Percentiles rank a stretch among this genome's conserved stretches.
These are phyloP conservation scores for Luscinia luscinia DNA, from an alignment of 2,797 vertebrate species.

Conservation along the genomic window DNA sequence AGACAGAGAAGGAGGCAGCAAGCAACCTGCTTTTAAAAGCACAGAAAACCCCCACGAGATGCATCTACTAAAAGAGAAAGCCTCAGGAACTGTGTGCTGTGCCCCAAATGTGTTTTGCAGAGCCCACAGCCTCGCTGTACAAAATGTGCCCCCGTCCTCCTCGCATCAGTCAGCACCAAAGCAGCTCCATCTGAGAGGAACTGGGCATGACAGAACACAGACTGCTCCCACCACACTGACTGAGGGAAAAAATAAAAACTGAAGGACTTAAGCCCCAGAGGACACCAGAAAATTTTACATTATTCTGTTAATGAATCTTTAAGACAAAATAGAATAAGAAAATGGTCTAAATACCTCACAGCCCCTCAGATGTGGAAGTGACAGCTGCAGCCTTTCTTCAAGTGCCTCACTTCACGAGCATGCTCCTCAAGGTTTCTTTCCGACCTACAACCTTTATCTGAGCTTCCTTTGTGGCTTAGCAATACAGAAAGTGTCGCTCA, in stretches of 20 bases:
- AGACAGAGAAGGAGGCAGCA: background rate
- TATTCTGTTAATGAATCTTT: background rate
- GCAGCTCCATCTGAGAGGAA: background rate
- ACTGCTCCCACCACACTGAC: background rate
- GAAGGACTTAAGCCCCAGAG: background rate
- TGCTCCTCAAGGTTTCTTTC: constrained; percentile 21
- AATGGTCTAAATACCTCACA: constrained; percentile 57
- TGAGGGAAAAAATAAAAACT: background rate
- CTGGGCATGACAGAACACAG: background rate
- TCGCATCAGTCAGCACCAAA: background rate
- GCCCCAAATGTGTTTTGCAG: background rate
- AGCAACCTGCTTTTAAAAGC: background rate
- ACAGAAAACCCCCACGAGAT: rapidly evolving
- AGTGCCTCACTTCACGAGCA: constrained; percentile 28
- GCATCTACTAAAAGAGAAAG: background rate
- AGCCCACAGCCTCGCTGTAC: background rate
- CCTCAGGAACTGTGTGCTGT: rapidly evolving
- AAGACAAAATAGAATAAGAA: background rate
- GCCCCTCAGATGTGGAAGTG: constrained; percentile 23
- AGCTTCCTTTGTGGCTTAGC: constrained; percentile 69
- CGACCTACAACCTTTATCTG: constrained; percentile 40
- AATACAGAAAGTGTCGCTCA: constrained; percentile 1
- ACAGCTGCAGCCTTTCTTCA: constrained; percentile 29
- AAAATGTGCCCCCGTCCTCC: constrained; percentile 29
- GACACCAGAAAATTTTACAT: background rate